Percentiles rank a stretch among this genome's conserved stretches.
Evolutionary conservation across 1,140 invertebrate species (phyloP).

Genomic region (Andricus grossulariae): DNA sequence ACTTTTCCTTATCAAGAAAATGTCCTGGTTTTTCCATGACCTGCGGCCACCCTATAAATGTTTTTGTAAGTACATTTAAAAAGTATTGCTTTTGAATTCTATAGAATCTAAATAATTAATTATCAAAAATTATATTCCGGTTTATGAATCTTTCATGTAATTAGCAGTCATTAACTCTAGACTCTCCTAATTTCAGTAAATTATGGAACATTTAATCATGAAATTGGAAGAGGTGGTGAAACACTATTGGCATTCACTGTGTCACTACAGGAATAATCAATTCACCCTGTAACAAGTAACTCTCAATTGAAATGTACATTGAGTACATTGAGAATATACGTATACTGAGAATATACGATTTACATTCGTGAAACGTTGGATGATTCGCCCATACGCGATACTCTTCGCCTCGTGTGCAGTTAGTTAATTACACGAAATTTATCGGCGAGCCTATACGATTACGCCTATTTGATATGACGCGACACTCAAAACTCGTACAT

Average conservation of each 20-base stretch:
- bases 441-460: constrained; percentile 62
- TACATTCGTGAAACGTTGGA: constrained; percentile 46
- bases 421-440: constrained; percentile 68
- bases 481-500: constrained; percentile 72
- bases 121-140: too few species aligned
- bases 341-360: constrained; percentile 42
- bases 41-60: too few species aligned
- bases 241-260: constrained; percentile 40
- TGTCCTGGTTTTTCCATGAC: too few species aligned
- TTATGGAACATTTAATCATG: not conserved
- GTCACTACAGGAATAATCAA: constrained; percentile 44
- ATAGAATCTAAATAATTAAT: too few species aligned
- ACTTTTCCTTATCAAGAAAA: too few species aligned
- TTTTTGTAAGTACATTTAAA: too few species aligned
- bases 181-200: not conserved
- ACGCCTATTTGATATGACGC: constrained; percentile 71
- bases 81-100: too few species aligned
- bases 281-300: constrained; percentile 38
- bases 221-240: constrained; percentile 37
- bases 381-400: constrained; percentile 41
- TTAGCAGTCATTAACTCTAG: too few species aligned
- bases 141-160: too few species aligned
- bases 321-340: too few species aligned
- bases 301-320: constrained; percentile 15
- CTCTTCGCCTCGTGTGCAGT: constrained; percentile 40